A percentile compares a stretch with the other conserved stretches of the same genome.
Evolutionary conservation across 2,113 vertebrate genomes (phyloP).

Genomic region (Acrocephalus kingi): DNA sequence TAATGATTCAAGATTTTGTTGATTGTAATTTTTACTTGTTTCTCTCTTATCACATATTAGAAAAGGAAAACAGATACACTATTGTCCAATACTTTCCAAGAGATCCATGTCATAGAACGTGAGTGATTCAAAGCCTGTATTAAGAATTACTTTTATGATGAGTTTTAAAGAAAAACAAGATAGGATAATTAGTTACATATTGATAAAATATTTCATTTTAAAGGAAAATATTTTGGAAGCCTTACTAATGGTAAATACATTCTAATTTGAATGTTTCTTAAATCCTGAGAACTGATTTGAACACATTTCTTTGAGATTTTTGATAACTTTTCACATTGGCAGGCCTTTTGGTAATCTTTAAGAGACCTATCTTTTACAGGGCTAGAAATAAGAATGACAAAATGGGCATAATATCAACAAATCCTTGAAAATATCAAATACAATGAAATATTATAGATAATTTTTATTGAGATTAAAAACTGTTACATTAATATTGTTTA

Average conservation of each 20-base stretch:
- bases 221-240: not conserved
- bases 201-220: not conserved
- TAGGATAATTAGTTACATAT: not conserved
- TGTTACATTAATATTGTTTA: not conserved
- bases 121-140: not conserved
- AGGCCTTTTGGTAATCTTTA: not conserved
- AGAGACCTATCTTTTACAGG: not conserved
- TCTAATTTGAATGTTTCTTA: not conserved
- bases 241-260: not conserved
- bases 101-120: not conserved
- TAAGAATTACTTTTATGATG: not conserved
- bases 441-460: not conserved
- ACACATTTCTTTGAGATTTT: not conserved
- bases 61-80: not conserved
- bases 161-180: not conserved
- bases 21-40: not conserved
- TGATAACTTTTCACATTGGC: not conserved
- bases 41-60: not conserved
- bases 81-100: not conserved
- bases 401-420: not conserved
- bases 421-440: not conserved
- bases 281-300: not conserved
- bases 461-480: not conserved
- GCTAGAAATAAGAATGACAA: not conserved
- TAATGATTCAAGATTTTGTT: not conserved